Conservation (phyloP, 2,888 invertebrate genomes). For the Parnassius apollo region DNA sequence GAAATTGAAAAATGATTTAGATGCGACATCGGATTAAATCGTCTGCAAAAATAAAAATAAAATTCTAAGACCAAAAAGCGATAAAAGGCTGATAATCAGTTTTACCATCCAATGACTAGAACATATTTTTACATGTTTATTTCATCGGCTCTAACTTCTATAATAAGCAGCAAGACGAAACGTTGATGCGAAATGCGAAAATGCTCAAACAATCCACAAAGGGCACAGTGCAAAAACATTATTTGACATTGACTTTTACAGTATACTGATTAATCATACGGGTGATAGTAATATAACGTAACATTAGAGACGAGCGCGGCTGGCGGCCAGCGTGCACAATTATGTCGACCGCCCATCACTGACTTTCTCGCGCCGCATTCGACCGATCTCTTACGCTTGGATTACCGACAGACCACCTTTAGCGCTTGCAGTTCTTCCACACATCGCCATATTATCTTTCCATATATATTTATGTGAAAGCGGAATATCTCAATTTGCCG, state of each 20-base stretch:
- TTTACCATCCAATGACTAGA: too few relatives aligned
- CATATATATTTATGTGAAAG: background rate
- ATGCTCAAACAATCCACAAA: background rate
- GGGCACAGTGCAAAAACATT: background rate
- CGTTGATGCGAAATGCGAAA: too few relatives aligned
- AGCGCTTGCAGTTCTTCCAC: conserved; percentile 22
- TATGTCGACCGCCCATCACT: conserved; percentile 69
- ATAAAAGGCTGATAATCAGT: too few relatives aligned
- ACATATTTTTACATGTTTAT: too few relatives aligned
- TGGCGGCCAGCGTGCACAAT: conserved; percentile 52
- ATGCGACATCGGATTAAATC: too few relatives aligned
- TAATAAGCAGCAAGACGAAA: too few relatives aligned
- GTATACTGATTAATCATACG: background rate
- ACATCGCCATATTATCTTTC: conserved; percentile 6
- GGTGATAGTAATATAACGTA: conserved; percentile 21
- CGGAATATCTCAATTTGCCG: too few relatives aligned
- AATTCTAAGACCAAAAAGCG: too few relatives aligned
- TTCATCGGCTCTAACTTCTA: too few relatives aligned
- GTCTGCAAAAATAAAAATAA: too few relatives aligned
- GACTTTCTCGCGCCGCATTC: conserved; percentile 58
- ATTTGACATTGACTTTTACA: background rate
- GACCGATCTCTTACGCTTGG: conserved; percentile 50
- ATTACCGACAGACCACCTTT: conserved; percentile 34
- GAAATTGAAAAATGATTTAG: too few relatives aligned
- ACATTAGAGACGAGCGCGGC: conserved; percentile 32